A percentile compares a stretch with the other conserved stretches of the same genome.
These are phyloP conservation scores for Simalia tracyae DNA, from an alignment of 2,797 vertebrate species.

Conservation along the genomic window DNA sequence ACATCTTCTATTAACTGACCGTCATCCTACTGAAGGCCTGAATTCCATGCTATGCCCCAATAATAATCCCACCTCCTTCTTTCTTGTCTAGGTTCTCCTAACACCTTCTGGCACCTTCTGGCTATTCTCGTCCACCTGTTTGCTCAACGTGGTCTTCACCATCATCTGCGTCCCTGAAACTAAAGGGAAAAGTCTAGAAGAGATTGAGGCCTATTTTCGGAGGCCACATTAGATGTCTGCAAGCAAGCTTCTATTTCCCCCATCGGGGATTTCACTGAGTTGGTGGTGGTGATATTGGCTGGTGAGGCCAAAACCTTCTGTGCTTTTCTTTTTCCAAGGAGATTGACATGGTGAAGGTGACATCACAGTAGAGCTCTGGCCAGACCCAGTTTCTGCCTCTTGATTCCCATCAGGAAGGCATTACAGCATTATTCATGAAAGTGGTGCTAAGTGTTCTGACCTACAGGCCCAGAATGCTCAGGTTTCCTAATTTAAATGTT, in stretches of 20 bases:
- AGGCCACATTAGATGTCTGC: not conserved
- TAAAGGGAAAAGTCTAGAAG: conserved; percentile 89
- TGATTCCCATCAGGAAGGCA: rapidly evolving
- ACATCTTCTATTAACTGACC: not conserved
- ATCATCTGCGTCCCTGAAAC: conserved; percentile 84
- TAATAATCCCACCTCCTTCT: not conserved
- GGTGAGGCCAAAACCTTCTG: not conserved
- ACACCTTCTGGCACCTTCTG: conserved; percentile 87
- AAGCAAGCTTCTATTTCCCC: rapidly evolving
- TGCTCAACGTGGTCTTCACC: conserved; percentile 81
- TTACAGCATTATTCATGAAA: not conserved
- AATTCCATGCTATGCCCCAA: not conserved
- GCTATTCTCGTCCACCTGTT: conserved; percentile 83
- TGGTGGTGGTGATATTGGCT: not conserved
- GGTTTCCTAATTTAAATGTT: not conserved
- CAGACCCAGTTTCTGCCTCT: not conserved
- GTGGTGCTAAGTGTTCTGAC: not conserved
- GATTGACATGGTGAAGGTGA: not conserved
- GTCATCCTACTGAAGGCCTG: not conserved
- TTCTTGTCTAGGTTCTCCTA: conserved; percentile 71
- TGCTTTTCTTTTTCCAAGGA: not conserved
- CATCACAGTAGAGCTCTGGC: too few species aligned
- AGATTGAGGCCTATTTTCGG: conserved; percentile 84
- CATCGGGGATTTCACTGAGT: not conserved
- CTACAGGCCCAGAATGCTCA: not conserved